phyloP scores from a whole-genome alignment of 1,140 invertebrate species.

The Rhagoletis pomonella region DNA sequence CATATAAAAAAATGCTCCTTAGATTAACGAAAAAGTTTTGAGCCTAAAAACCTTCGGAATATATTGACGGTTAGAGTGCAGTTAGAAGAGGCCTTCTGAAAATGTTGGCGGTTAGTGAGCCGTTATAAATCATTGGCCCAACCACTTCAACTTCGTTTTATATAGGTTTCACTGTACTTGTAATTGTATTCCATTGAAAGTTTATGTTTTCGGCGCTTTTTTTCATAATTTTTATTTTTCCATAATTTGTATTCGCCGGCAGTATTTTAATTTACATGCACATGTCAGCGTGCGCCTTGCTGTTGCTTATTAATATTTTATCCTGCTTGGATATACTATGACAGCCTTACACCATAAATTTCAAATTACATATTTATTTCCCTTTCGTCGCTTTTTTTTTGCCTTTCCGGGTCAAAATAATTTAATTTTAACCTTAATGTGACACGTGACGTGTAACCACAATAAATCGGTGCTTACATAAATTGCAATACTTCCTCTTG shows the following conservation, averaged over 20 bases:
- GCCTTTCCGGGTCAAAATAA: slow-evolving; percentile 33
- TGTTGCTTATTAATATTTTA: background rate
- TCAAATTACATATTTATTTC: no score
- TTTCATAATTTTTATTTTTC: background rate
- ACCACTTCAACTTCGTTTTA: no score
- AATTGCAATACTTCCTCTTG: background rate
- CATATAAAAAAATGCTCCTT: no score
- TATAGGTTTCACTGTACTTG: background rate
- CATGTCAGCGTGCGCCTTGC: background rate
- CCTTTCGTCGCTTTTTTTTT: no score
- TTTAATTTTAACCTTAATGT: slow-evolving; percentile 37
- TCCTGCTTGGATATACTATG: background rate
- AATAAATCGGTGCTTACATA: background rate
- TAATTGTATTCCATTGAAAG: background rate
- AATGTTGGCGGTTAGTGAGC: no score
- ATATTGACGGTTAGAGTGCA: no score
- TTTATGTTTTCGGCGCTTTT: background rate
- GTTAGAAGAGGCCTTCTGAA: no score
- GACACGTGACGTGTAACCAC: slow-evolving; percentile 11
- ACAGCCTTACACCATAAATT: background rate
- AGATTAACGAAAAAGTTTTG: no score
- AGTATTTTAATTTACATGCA: background rate
- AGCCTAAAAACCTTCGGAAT: no score
- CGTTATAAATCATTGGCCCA: no score
- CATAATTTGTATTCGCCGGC: background rate